These are phyloP conservation scores for Alouatta palliata DNA, from an alignment of 2,113 vertebrate species.

Conservation along the genomic window DNA sequence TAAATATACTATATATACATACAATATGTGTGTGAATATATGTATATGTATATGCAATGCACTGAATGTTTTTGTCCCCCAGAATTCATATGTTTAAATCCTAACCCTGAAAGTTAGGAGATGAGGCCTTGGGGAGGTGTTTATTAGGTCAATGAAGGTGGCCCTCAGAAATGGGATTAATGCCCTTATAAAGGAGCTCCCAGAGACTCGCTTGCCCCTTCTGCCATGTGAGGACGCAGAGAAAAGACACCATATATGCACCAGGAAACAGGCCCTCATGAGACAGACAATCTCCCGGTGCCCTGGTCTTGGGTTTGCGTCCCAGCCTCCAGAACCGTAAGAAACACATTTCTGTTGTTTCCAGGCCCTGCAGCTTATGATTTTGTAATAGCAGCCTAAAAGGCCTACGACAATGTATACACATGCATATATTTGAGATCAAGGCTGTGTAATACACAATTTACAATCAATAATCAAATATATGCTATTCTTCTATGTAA, in stretches of 20 bases:
- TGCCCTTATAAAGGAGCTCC: no score
- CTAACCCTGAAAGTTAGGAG: background rate
- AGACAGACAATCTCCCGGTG: no score
- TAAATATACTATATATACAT: no score
- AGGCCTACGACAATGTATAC: background rate
- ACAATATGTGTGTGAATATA: no score
- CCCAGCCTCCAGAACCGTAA: background rate
- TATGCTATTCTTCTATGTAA: background rate
- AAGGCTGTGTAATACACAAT: background rate
- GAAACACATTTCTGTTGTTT: background rate
- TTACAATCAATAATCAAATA: background rate
- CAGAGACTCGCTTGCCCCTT: no score
- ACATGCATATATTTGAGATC: background rate
- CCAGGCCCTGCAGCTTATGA: background rate
- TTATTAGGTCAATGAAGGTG: background rate
- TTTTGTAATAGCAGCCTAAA: background rate
- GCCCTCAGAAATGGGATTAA: background rate
- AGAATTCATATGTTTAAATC: background rate
- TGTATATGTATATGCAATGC: background rate
- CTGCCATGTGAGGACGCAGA: background rate
- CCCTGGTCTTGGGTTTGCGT: background rate
- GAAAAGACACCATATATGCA: background rate
- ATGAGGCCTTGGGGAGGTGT: background rate
- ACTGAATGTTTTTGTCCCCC: background rate
- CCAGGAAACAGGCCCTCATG: background rate